Base-by-base conservation (phyloP, 2,797 vertebrate species). In the Lophius americanus region DNA sequence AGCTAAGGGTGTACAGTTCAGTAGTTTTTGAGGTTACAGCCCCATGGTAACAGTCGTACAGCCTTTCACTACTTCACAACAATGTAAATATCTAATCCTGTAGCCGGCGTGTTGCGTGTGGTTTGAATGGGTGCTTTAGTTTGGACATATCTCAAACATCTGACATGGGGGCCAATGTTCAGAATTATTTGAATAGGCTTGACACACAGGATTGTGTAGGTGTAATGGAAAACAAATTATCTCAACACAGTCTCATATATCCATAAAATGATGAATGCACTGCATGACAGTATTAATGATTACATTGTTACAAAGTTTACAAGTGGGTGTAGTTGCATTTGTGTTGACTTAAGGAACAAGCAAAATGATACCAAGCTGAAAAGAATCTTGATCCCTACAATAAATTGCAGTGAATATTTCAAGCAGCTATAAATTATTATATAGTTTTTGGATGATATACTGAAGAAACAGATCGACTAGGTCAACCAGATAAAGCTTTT, bases 41-140 rank as follows among this genome's bases (percentile, higher is more conserved):
- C 70, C 83, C 83, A 81, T 85, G 87, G 85, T 78, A 84, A 89
- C 81, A 69, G 77, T 53, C 68, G 52, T 51, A 55, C 65, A 78
- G 76, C 73, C 77, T 84, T 89, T 88, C 83, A 81, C 68, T 9
- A 64, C 86, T 79, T 68, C 65, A 85, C 77, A 82, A 91, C 80
- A 89, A 87, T 88, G 85, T 79, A 74, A 85, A 90, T 83, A 91
- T 89, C 90, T 89, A 91, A 92, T 89, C 87, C 91, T 61, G 82
- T 87, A 86, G 89, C 86, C 84, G 84, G 76, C 52, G 52, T 23
- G 73, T 88, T 89, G 90, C 83, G 85, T 85, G 88, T 70, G 70
- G 70, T 42, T 53, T 85, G 78, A 89, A 91, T 85, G 69, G 75
- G 55, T 78, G 68, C 79, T 85, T 90, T 75, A 69, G 86, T 84